Conservation (phyloP, 2,888 invertebrate genomes). For the Scaeva pyrastri region DNA sequence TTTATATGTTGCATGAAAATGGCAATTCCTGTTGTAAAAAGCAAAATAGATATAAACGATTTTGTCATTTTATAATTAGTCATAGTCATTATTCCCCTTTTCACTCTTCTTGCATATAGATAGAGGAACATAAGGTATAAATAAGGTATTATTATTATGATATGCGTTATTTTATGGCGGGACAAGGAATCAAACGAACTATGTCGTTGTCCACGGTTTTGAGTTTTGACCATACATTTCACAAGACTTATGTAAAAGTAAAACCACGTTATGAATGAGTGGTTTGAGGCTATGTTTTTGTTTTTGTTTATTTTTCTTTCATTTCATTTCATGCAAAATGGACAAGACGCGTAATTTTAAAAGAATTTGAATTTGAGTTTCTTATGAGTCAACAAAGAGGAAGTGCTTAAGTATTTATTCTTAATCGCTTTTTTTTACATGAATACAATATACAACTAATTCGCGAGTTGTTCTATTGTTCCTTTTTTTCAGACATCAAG, state of each 20-base stretch:
- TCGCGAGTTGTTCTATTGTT: too few relatives aligned
- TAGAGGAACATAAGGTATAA: too few relatives aligned
- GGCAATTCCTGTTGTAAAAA: not conserved
- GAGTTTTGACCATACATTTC: constrained; percentile 30
- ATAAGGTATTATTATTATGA: not conserved
- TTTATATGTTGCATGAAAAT: not conserved
- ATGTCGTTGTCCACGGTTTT: constrained; percentile 8
- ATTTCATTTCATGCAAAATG: not conserved
- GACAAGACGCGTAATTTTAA: not conserved
- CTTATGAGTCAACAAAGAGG: not conserved
- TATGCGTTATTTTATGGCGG: not conserved
- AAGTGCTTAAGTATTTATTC: too few relatives aligned
- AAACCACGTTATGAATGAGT: constrained; percentile 36
- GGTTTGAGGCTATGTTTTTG: constrained; percentile 9
- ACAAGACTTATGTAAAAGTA: constrained; percentile 50
- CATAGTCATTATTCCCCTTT: not conserved
- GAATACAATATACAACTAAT: too few relatives aligned
- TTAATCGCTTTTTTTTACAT: too few relatives aligned
- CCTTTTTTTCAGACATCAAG: too few relatives aligned
- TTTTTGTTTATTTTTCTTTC: not conserved
- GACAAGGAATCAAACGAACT: constrained; percentile 19
- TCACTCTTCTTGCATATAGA: too few relatives aligned
- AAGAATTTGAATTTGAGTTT: not conserved
- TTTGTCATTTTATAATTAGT: constrained; percentile 29
- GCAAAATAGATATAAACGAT: not conserved